Evolutionary conservation across 23 tunicate genomes (phyloP).

Genomic region (Trididemnum nubilum): DNA sequence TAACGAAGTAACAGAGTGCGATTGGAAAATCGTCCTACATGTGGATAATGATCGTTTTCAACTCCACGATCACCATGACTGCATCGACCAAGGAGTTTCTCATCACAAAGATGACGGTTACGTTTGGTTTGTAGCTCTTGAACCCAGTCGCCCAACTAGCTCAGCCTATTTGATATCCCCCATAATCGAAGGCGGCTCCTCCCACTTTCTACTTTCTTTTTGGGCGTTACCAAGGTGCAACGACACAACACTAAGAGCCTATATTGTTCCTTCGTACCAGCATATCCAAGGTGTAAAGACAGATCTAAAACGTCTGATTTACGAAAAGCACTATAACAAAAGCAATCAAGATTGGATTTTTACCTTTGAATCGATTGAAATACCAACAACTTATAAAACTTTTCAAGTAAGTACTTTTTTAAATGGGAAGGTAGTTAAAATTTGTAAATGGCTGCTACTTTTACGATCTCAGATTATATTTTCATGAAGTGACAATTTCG

Average conservation of each 20-base stretch:
- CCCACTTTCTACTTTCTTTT: slow-evolving; percentile 31
- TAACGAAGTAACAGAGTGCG: slow-evolving; percentile 23
- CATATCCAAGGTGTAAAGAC: background rate
- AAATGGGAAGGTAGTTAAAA: too few relatives aligned
- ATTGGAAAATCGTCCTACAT: slow-evolving; percentile 38
- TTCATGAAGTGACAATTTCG: too few relatives aligned
- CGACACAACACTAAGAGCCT: slow-evolving; percentile 16
- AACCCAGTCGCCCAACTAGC: background rate
- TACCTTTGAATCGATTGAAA: background rate
- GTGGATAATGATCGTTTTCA: slow-evolving; percentile 11
- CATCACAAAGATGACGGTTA: slow-evolving; percentile 6
- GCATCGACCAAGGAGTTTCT: slow-evolving; percentile 33
- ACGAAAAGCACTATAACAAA: background rate
- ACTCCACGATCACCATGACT: slow-evolving; percentile 14
- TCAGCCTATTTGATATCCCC: slow-evolving; percentile 42
- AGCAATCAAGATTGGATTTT: slow-evolving; percentile 19
- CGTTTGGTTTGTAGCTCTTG: slow-evolving; percentile 42
- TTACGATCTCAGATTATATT: too few relatives aligned
- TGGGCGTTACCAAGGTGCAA: slow-evolving; percentile 38
- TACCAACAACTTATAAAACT: slow-evolving; percentile 28
- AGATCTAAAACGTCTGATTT: background rate
- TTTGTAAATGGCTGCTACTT: too few relatives aligned
- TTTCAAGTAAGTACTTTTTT: slow-evolving; percentile 39
- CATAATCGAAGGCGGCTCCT: slow-evolving; percentile 36
- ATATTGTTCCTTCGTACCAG: slow-evolving; percentile 2